Percentiles rank a stretch among this genome's conserved stretches.
Evolutionary conservation across 2,797 vertebrate species (phyloP).

Genomic region (Cygnus olor): DNA sequence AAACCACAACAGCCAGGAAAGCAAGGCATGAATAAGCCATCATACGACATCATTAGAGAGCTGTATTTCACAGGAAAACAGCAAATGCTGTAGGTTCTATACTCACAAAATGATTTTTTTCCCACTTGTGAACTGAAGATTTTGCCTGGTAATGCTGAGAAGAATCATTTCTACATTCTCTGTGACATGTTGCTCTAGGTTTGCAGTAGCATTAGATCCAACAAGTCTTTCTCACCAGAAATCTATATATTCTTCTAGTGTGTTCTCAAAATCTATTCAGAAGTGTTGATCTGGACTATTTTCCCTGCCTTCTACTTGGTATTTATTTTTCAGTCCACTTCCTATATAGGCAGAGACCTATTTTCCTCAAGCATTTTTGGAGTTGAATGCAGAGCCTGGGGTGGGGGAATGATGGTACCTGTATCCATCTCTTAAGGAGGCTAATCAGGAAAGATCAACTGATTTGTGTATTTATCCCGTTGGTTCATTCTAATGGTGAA

Average conservation of each 20-base stretch:
- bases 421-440: not conserved
- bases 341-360: not conserved
- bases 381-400: not conserved
- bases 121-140: not conserved
- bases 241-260: not conserved
- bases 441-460: not conserved
- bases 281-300: not conserved
- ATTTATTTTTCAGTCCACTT: not conserved
- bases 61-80: not conserved
- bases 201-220: not conserved
- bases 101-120: not conserved
- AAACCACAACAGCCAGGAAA: not conserved
- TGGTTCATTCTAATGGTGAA: not conserved
- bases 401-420: accelerated
- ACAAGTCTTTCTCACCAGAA: not conserved
- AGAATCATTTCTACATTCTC: not conserved
- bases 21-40: not conserved
- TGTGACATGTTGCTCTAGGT: not conserved
- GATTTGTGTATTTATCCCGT: not conserved
- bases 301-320: not conserved
- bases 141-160: not conserved
- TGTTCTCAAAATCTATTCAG: not conserved
- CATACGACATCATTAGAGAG: not conserved
- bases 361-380: not conserved
- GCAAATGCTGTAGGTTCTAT: not conserved